Evolutionary conservation across 2,797 vertebrate genomes (phyloP).

Genomic region (Pangasius larnaudii): DNA sequence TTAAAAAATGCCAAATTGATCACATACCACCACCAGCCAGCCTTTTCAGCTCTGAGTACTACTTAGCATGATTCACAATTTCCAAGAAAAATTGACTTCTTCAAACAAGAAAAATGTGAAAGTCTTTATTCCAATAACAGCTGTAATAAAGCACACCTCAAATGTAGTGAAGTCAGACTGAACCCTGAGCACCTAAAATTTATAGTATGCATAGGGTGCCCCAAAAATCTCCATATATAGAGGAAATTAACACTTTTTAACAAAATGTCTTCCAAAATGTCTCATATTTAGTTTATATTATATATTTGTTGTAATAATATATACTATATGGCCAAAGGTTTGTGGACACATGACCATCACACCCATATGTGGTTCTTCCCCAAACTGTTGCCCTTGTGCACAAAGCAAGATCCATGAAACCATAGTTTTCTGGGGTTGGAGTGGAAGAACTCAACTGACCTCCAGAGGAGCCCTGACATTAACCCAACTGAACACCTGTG

Average conservation of each 20-base stretch:
- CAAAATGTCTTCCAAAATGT: too few relatives aligned
- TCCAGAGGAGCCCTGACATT: neutral
- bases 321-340: neutral
- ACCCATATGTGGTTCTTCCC: neutral
- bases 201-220: neutral
- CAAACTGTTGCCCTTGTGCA: neutral
- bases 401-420: neutral
- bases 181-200: neutral
- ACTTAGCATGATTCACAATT: neutral
- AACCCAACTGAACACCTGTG: neutral
- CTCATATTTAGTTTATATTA: too few relatives aligned
- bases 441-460: neutral
- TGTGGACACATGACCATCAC: neutral
- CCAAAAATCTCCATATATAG: too few relatives aligned
- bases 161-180: neutral
- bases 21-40: neutral
- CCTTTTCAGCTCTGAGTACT: neutral
- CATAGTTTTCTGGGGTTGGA: neutral
- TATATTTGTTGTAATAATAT: neutral
- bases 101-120: neutral
- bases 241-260: too few relatives aligned
- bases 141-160: neutral
- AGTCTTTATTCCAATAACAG: neutral
- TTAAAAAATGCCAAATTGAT: neutral
- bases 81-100: neutral